Base-by-base conservation (phyloP, 2,888 invertebrate genomes). In the Andrena praecox region DNA sequence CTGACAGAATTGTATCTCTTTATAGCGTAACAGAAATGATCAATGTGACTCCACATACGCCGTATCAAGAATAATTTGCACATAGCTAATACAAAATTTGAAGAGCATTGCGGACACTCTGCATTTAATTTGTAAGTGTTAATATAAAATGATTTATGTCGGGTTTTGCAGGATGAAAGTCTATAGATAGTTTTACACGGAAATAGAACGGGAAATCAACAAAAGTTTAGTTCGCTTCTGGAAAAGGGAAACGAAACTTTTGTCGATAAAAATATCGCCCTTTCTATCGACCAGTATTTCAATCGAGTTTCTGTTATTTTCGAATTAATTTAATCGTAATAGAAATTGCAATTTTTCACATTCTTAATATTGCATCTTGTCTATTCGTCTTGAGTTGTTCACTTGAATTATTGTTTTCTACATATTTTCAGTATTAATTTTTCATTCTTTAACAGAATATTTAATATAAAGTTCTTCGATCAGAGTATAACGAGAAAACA, bases 1-100 rank as follows among this genome's bases (percentile, higher is more conserved):
- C 63, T 75, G 31, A 52, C 77, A 75, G 70, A 83, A 35, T 89
- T 85, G 35, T 92, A 91, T 94, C 93, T 91, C 92, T 96, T 70
- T 96, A 81, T 95, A 98, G 98, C 94, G 97, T 97, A 64, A 97
- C 97, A 89, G 98, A 98, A 95, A 97, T 98, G 97, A 97, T 98
- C 92, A 98, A 97, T 94, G 98, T 98, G 70, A 98, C 97, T 93
- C 97, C 97, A 54, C 96, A 97, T 90, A 98, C 98, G 48, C 97
- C 97, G 16, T 98, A 98, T 93, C 96, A 97, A 56, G 85, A 76
- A 67, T 79, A 80, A 75, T 74, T 56, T 74, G 48, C 31, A 29
- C 42, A 70, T 35, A 71, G 4, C 24, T 48, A 10, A 70, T 50
- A 62, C 27, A 70, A 71, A 66, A 27, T 52, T 63, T 42, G 54